Evolutionary conservation across 2,888 invertebrate species (phyloP).

Genomic region (Aromia moschata): DNA sequence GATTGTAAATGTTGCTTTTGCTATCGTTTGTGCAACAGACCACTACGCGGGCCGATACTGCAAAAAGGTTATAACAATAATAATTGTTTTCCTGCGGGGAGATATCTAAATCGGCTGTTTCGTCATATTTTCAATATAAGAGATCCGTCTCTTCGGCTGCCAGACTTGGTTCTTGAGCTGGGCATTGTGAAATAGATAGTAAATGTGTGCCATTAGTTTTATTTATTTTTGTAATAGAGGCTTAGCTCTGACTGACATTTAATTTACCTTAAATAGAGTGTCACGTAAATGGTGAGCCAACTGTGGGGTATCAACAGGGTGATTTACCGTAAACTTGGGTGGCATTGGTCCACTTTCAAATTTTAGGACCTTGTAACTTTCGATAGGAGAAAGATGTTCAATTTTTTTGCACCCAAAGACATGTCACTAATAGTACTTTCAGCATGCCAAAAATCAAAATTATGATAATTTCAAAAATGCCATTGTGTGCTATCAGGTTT

Average conservation of each 20-base stretch:
- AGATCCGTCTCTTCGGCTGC: background rate
- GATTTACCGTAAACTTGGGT: no score
- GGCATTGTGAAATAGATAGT: background rate
- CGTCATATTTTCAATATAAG: slow-evolving; percentile 5
- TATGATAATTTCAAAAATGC: no score
- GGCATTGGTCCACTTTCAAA: no score
- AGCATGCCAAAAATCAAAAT: no score
- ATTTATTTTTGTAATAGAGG: slow-evolving; percentile 5
- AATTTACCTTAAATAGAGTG: background rate
- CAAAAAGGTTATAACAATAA: slow-evolving; percentile 6
- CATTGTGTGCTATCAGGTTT: no score
- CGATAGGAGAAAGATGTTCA: no score
- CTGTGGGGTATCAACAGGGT: no score
- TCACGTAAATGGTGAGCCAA: background rate
- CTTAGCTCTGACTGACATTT: slow-evolving; percentile 1
- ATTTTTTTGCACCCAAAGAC: no score
- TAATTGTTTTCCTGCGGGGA: background rate
- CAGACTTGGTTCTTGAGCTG: slow-evolving; percentile 6
- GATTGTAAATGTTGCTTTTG: background rate
- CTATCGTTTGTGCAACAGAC: background rate
- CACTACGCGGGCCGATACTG: slow-evolving; percentile 2
- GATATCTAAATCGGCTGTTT: slow-evolving; percentile 2
- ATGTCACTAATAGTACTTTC: no score
- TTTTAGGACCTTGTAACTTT: no score
- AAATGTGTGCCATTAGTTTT: slow-evolving; percentile 14